Conservation (phyloP, 2,113 vertebrate genomes). For the Acanthochromis polyacanthus region DNA sequence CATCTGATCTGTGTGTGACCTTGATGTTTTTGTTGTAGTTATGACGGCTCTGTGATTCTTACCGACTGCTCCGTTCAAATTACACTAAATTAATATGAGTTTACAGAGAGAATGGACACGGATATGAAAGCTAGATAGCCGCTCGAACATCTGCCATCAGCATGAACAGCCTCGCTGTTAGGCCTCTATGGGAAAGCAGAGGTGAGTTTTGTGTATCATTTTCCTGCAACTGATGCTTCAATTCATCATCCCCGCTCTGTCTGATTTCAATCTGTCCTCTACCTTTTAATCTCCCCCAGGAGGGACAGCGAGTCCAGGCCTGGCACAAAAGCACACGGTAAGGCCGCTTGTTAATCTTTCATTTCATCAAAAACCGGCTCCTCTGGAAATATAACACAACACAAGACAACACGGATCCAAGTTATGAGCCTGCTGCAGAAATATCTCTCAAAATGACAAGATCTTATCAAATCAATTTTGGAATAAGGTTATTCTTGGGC, state of each 20-base stretch:
- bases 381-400: constrained; percentile 39
- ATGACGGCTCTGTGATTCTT: neutral
- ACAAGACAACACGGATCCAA: constrained; percentile 2
- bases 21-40: constrained; percentile 17
- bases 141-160: constrained; percentile 21
- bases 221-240: constrained; percentile 56
- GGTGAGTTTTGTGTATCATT: constrained; percentile 38
- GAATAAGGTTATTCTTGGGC: constrained; percentile 16
- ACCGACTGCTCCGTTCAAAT: neutral
- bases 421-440: constrained; percentile 34
- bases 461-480: constrained; percentile 30
- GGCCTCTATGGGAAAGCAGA: constrained; percentile 30
- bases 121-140: constrained; percentile 7
- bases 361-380: constrained; percentile 59
- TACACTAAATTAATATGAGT: constrained; percentile 5
- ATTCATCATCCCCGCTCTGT: constrained; percentile 75
- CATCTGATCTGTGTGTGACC: constrained; percentile 23
- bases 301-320: constrained; percentile 15
- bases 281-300: constrained; percentile 64
- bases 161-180: constrained; percentile 20
- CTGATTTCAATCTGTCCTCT: constrained; percentile 61
- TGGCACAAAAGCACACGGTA: constrained; percentile 44
- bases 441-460: constrained; percentile 27
- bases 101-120: neutral
- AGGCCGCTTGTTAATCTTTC: constrained; percentile 54